Base-by-base conservation (phyloP, 64 coral and sea anemone genomes). In the Stichodactyla mertensii region DNA sequence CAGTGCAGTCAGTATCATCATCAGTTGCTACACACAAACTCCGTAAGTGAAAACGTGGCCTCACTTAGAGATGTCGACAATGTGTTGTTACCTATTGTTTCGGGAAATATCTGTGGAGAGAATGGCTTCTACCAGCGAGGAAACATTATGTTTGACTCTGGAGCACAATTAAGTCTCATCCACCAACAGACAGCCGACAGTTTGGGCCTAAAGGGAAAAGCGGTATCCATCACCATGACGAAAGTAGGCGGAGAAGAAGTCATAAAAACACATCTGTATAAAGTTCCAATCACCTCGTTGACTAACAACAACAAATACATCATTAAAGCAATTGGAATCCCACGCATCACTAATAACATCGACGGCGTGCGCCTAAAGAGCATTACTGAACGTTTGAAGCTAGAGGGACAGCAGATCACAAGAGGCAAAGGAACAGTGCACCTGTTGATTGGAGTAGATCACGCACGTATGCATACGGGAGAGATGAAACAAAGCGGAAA, bases 121-220 rank as follows among this genome's bases (percentile, higher is more conserved):
- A 71, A 90, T 14, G 62, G 88, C 60, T 54, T 90, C n/a, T 83
- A 84, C 52, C 86, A 93, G 54, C 52, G 56, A 6, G 92, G 28
- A 77, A 93, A 93, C 61, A 54, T 90, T 23, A 77, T 93, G 22
- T 61, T 87, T 6, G 92, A 93, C n/a, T 87, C 88, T 55, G 92
- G 87, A 4, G 83, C 87, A 7, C 83, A 93, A 74, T 55, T 89
- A 62, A 83, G 87, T 77, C 78, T 93, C 2, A 89, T 87, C 16
- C 57, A 84, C 45, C 59, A 86, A 64, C 77, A 93, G 57, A 86
- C 77, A 13, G 88, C 88, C 4, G 88, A 89, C 20, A 82, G 16
- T 45, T 60, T 93, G 20, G 77, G 84, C 1, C 22, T 85, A 11
- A 85, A 54, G 67, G 91, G 91, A 59, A 92, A 88, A 27, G 64